Evolutionary conservation across 1,140 invertebrate species (phyloP).

Genomic region (Pachypsylla venusta): DNA sequence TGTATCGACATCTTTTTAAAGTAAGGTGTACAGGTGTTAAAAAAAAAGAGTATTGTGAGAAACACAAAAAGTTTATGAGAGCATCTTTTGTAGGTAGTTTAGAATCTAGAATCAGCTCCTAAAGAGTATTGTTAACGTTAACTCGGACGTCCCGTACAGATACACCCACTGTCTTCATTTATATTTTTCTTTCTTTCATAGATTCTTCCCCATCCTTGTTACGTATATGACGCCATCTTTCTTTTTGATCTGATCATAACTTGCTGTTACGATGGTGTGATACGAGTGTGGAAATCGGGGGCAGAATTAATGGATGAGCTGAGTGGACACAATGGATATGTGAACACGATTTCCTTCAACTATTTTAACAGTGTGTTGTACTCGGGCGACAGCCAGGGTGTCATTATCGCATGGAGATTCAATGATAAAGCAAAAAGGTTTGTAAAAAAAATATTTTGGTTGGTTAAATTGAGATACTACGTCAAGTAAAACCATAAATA

Average conservation of each 20-base stretch:
- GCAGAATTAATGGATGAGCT: conserved; percentile 39
- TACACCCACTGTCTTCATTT: no score
- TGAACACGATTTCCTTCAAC: conserved; percentile 34
- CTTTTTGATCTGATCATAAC: conserved; percentile 36
- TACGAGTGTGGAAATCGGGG: conserved; percentile 38
- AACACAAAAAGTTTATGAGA: no score
- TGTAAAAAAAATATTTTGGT: no score
- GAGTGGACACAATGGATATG: conserved; percentile 38
- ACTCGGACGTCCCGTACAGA: no score
- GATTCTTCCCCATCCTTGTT: conserved; percentile 46
- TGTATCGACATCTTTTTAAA: no score
- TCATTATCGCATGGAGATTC: conserved; percentile 20
- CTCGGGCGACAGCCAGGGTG: conserved; percentile 22
- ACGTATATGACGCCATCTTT: conserved; percentile 46
- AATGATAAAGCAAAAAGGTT: conserved; percentile 10
- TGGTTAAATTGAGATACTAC: no score
- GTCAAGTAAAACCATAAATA: no score
- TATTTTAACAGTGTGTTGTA: conserved; percentile 14
- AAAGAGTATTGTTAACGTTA: no score
- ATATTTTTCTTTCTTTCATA: conserved; percentile 23
- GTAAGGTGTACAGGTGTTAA: no score
- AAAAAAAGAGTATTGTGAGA: no score
- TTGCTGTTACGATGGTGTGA: conserved; percentile 43
- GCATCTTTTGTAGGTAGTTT: no score
- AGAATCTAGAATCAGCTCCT: no score